Conservation (phyloP, 2,888 invertebrate species). For the Agrenia bidenticulata region DNA sequence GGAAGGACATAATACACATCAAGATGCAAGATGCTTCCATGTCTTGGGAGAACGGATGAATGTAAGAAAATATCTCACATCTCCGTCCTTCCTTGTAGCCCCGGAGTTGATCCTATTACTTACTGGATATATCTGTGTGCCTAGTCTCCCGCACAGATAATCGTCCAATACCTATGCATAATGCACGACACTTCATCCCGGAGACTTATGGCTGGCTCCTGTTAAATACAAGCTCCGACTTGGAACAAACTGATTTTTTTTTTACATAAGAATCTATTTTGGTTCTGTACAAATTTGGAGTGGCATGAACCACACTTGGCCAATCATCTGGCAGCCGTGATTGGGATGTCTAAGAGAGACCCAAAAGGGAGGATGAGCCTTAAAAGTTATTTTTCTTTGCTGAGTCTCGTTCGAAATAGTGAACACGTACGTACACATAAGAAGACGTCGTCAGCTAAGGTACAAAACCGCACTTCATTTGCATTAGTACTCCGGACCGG, state of each 20-base stretch:
- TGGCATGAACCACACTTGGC: conserved; percentile 54
- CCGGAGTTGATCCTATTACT: neutral
- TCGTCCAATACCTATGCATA: neutral
- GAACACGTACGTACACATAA: neutral
- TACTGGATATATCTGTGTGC: neutral
- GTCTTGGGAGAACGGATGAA: neutral
- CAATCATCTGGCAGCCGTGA: conserved; percentile 53
- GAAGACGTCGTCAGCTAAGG: conserved; percentile 31
- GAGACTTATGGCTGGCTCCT: conserved; percentile 9
- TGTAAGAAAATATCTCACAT: too few relatives aligned
- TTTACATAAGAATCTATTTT: conserved; percentile 50
- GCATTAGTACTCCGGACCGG: conserved; percentile 51
- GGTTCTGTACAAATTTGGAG: conserved; percentile 54
- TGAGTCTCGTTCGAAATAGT: conserved; percentile 4
- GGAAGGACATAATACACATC: conserved; percentile 4
- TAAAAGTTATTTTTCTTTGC: conserved; percentile 21
- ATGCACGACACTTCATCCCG: conserved; percentile 15
- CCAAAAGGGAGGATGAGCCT: conserved; percentile 44
- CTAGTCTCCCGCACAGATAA: conserved; percentile 20
- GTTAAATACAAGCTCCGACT: conserved; percentile 11
- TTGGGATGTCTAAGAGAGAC: conserved; percentile 50
- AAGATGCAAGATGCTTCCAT: conserved; percentile 4
- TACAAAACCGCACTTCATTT: conserved; percentile 53
- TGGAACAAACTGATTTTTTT: conserved; percentile 14
- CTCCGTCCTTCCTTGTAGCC: too few relatives aligned